Conservation (phyloP, 2,888 invertebrate species). For the Calliscelio sp. region DNA sequence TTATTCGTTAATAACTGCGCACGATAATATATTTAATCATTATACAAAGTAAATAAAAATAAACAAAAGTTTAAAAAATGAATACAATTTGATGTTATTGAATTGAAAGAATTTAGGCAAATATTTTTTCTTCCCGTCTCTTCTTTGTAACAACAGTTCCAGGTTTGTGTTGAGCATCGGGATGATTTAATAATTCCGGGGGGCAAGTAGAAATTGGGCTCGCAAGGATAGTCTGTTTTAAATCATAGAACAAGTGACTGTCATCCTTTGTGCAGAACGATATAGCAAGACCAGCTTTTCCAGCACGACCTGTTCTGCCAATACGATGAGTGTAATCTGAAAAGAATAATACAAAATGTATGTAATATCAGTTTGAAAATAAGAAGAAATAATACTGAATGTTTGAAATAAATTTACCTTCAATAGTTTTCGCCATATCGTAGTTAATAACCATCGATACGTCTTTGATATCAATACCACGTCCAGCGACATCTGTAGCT, state of each 20-base stretch:
- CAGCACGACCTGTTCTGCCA: conserved; percentile 99
- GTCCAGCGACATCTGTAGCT: conserved; percentile 99
- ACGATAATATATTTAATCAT: no score
- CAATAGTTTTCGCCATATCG: conserved; percentile 99
- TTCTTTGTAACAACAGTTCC: conserved; percentile 98
- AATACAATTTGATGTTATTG: no score
- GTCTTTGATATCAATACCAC: conserved; percentile 99
- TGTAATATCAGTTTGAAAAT: no score
- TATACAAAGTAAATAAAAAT: no score
- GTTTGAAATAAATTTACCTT: conserved; percentile 88
- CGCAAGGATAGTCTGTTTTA: conserved; percentile 95
- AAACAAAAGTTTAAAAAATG: no score
- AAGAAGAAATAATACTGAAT: no score
- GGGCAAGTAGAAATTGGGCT: conserved; percentile 98
- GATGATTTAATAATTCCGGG: conserved; percentile 98
- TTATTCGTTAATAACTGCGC: no score
- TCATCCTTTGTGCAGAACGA: conserved; percentile 99
- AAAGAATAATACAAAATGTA: no score
- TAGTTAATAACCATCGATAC: conserved; percentile 99
- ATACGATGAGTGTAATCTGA: conserved; percentile 98
- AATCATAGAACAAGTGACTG: conserved; percentile 97
- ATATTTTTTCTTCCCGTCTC: conserved; percentile 97
- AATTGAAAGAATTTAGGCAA: conserved; percentile 90
- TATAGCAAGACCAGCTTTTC: conserved; percentile 98
- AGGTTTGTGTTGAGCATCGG: conserved; percentile 99